Conservation (phyloP, 1,140 invertebrate species). For the Atta cephalotes region DNA sequence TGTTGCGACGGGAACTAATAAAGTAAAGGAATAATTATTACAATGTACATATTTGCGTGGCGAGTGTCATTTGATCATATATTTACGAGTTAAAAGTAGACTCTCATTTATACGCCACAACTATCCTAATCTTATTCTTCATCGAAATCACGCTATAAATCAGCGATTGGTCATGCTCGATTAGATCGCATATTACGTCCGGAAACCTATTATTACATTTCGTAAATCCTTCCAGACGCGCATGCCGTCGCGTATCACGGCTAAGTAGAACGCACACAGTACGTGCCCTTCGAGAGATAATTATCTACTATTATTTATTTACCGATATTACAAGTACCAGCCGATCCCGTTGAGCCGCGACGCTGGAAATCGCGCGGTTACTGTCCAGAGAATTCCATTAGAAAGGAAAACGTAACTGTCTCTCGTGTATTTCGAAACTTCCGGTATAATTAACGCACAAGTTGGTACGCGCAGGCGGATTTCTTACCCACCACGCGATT, state of each 20-base stretch:
- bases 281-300: slow-evolving; percentile 44
- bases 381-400: slow-evolving; percentile 56
- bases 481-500: slow-evolving; percentile 54
- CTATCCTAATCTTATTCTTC: slow-evolving; percentile 54
- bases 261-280: slow-evolving; percentile 36
- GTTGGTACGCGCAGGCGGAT: slow-evolving; percentile 23
- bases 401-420: slow-evolving; percentile 63
- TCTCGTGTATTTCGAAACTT: slow-evolving; percentile 51
- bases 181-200: slow-evolving; percentile 68
- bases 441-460: slow-evolving; percentile 59
- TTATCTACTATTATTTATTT: slow-evolving; percentile 73
- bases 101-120: background rate
- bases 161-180: slow-evolving; percentile 67
- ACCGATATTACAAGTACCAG: slow-evolving; percentile 16
- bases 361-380: background rate
- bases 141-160: slow-evolving; percentile 57
- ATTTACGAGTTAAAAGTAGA: slow-evolving; percentile 24
- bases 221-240: slow-evolving; percentile 63
- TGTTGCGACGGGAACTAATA: background rate
- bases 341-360: background rate
- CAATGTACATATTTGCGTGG: slow-evolving; percentile 6
- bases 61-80: slow-evolving; percentile 18
- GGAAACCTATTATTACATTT: slow-evolving; percentile 73
- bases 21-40: background rate
- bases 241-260: slow-evolving; percentile 45